Evolutionary conservation across 2,797 vertebrate genomes (phyloP).

Genomic region (Tympanoctomys barrerae): DNA sequence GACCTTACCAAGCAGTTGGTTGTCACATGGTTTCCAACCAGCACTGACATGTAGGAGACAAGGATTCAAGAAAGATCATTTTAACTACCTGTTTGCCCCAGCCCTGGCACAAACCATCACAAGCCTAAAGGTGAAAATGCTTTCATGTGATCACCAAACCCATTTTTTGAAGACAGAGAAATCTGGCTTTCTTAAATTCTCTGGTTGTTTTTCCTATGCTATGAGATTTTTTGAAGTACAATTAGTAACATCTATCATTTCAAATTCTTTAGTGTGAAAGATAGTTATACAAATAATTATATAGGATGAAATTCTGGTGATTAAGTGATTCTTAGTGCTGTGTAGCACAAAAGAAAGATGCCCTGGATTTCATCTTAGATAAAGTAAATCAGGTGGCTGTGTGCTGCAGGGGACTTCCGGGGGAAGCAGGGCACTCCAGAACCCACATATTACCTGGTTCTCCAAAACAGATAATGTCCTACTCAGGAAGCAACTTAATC

Average conservation of each 20-base stretch:
- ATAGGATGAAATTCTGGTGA: neutral
- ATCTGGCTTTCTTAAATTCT: neutral
- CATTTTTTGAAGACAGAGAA: slow-evolving; percentile 14
- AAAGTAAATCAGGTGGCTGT: neutral
- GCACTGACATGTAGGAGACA: neutral
- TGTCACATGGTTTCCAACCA: neutral
- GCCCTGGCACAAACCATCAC: neutral
- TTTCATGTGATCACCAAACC: neutral
- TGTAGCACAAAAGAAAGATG: neutral
- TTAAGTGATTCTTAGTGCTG: neutral
- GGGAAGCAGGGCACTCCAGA: neutral
- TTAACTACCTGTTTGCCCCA: neutral
- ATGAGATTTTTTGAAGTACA: neutral
- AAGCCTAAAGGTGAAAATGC: neutral
- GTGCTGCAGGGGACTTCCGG: neutral
- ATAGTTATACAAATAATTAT: neutral
- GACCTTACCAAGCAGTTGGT: neutral
- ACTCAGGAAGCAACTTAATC: neutral
- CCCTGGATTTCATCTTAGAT: slow-evolving; percentile 13
- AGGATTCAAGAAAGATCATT: neutral
- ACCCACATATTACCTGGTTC: neutral
- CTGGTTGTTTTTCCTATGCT: neutral
- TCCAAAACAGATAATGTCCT: slow-evolving; percentile 24
- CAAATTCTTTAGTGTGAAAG: slow-evolving; percentile 4
- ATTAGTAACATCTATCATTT: neutral